Conservation (phyloP, 2,113 vertebrate species). For the Vulpes vulpes region DNA sequence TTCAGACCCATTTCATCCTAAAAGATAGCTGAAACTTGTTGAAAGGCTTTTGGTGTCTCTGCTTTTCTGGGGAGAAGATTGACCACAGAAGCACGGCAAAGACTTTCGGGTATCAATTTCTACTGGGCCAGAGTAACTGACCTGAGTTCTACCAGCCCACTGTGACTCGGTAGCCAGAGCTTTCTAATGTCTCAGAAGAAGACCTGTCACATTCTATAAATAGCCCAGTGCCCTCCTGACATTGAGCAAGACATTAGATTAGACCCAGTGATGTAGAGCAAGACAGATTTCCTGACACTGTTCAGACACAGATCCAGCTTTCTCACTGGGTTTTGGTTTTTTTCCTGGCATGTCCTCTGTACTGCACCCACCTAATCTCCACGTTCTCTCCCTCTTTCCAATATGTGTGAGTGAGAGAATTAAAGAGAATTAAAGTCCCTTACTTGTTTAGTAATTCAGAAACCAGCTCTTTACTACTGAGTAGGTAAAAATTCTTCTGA, state of each 20-base stretch:
- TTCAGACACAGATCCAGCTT: conserved; percentile 8
- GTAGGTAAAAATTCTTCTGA: conserved; percentile 24
- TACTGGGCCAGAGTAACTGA: not conserved
- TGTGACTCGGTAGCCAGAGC: not conserved
- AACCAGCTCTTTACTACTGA: not conserved
- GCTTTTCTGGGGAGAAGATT: not conserved
- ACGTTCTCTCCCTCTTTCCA: conserved; percentile 11
- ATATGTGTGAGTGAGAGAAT: conserved; percentile 1
- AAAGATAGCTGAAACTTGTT: conserved; percentile 53
- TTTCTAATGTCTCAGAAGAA: conserved; percentile 34
- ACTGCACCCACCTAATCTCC: not conserved
- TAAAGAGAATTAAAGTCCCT: conserved; percentile 22
- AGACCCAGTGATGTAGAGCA: not conserved
- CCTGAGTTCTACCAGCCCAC: not conserved
- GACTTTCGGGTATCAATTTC: conserved; percentile 32
- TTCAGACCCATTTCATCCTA: not conserved
- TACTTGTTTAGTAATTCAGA: conserved; percentile 48
- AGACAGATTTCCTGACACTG: conserved; percentile 9
- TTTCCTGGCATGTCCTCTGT: not conserved
- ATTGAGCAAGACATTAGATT: conserved; percentile 27
- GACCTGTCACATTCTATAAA: not conserved
- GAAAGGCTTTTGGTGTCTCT: not conserved
- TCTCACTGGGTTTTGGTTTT: conserved; percentile 9
- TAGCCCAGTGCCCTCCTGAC: conserved; percentile 7
- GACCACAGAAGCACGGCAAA: not conserved